Percentiles rank a stretch among this genome's conserved stretches.
These are phyloP conservation scores for Lepidurus packardi DNA, from an alignment of 1,140 invertebrate species.

Conservation along the genomic window DNA sequence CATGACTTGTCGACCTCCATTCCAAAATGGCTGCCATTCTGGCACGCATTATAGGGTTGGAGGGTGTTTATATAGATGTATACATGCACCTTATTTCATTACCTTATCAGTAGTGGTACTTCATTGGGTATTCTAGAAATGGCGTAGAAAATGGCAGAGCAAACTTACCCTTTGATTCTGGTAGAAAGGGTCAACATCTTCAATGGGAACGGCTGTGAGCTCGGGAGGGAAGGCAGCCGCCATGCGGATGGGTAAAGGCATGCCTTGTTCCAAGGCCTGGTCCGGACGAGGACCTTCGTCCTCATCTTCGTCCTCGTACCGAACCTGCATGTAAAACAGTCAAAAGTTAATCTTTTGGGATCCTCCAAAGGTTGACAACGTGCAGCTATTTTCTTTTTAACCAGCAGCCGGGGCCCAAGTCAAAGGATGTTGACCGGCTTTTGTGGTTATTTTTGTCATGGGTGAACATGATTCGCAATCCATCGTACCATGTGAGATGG, in stretches of 20 bases:
- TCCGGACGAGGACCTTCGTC: slow-evolving; percentile 91
- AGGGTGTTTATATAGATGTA: too few species aligned
- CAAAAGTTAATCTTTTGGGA: not conserved
- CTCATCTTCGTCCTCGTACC: slow-evolving; percentile 92
- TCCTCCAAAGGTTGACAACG: not conserved
- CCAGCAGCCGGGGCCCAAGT: not conserved
- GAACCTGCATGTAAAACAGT: slow-evolving; percentile 57
- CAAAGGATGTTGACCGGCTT: not conserved
- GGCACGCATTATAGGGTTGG: too few species aligned
- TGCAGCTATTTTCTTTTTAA: not conserved
- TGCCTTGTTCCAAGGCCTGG: slow-evolving; percentile 84
- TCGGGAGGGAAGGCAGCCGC: slow-evolving; percentile 84
- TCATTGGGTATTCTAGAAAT: too few species aligned
- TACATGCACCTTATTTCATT: too few species aligned
- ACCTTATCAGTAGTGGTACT: too few species aligned
- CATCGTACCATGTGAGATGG: slow-evolving; percentile 5
- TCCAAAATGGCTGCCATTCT: too few species aligned
- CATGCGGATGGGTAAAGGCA: slow-evolving; percentile 78
- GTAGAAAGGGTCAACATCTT: slow-evolving; percentile 91
- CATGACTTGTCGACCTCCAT: too few species aligned
- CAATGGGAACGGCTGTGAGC: slow-evolving; percentile 84
- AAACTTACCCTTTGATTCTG: slow-evolving; percentile 77
- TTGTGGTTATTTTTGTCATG: not conserved
- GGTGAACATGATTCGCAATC: not conserved
- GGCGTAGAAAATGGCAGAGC: not conserved